Evolutionary conservation across 2,888 invertebrate species (phyloP), one percentile per base, ranked within the genome.

Genomic region (Chrysolina americana): DNA sequence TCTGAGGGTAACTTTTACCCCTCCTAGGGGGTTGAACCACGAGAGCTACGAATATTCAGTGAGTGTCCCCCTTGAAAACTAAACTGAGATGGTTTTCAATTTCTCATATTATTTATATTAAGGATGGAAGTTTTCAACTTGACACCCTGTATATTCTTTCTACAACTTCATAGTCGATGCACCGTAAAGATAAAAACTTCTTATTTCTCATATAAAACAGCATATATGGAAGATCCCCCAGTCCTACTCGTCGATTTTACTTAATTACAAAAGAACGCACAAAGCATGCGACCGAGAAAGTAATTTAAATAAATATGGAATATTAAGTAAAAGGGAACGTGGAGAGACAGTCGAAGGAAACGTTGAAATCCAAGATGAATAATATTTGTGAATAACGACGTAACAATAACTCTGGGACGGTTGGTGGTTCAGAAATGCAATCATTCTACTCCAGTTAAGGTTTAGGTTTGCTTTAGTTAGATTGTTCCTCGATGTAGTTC

Each of bases 401-500:
- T 76, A 76, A 74, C 73, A 78, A 76, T 78, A 77, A 78, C 75
- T 76, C 77, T 77, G 74, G 77, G 81, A 80, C 82, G 82, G 82
- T 83, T 83, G 83, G 82, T 81, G 82, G 81, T 84, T 84, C 82
- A 81, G 83, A 87, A 88, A 88, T 88, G 86, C 88, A 88, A 88
- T 88, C 87, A 88, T 88, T 88, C 88, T 88, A 88, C 88, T 87
- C 88, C 88, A 88, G 88, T 88, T 88, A 88, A 88, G 87, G 88
- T 88, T 88, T 88, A 87, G 87, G 87, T 87, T 87, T 87, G 87
- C 87, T 87, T 87, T 88, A 88, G 87, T 88, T 88, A 87, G 87
- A 87, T 87, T 88, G 87, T 87, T 88, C 86, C 86, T 85, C 86
- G 87, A 85, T 86, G 87, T 86, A 86, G 86, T 87, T 88, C 86